These are phyloP conservation scores for Sinopyrophorus schimmeli DNA, from an alignment of 2,888 invertebrate species.

Conservation along the genomic window DNA sequence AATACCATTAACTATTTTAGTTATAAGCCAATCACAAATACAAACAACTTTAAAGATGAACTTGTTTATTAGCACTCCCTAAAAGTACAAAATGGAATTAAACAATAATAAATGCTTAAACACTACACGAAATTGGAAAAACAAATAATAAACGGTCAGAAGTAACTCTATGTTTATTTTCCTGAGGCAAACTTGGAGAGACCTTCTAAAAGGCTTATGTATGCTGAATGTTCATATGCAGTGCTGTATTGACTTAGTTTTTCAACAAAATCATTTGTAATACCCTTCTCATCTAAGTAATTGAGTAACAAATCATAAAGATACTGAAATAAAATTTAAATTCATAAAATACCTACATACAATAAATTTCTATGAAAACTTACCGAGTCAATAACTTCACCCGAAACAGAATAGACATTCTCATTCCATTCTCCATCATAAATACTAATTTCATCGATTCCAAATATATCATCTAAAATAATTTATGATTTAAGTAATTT, in stretches of 20 bases:
- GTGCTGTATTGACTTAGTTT: slow-evolving; percentile 88
- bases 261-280: slow-evolving; percentile 90
- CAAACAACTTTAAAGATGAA: too few species aligned
- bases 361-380: slow-evolving; percentile 47
- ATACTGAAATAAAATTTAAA: slow-evolving; percentile 65
- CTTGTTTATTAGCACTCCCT: too few species aligned
- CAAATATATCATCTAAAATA: slow-evolving; percentile 83
- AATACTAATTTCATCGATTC: slow-evolving; percentile 91
- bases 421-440: slow-evolving; percentile 87
- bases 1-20: too few species aligned
- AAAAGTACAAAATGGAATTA: too few species aligned
- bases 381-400: slow-evolving; percentile 94
- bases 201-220: slow-evolving; percentile 84
- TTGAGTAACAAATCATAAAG: slow-evolving; percentile 94
- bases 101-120: too few species aligned
- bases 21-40: too few species aligned
- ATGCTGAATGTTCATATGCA: slow-evolving; percentile 88
- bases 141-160: too few species aligned
- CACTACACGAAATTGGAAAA: too few species aligned
- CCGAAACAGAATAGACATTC: slow-evolving; percentile 86
- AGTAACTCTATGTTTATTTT: slow-evolving; percentile 51
- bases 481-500: too few species aligned
- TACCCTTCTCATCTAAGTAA: slow-evolving; percentile 92
- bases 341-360: neutral
- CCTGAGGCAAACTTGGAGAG: slow-evolving; percentile 83